phyloP scores from a whole-genome alignment of 23 tunicate species.

The Ciona savignyi region DNA sequence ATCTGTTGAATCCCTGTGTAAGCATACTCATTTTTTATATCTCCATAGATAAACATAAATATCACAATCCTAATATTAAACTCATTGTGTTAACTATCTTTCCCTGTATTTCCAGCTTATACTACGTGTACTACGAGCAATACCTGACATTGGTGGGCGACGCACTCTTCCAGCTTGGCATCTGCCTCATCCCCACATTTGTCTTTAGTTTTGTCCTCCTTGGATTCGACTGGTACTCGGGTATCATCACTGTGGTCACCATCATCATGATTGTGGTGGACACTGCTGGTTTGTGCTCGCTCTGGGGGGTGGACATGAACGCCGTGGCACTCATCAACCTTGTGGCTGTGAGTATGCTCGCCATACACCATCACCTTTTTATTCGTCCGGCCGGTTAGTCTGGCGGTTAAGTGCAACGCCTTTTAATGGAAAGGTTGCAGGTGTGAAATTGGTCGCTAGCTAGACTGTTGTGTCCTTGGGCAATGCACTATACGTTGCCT shows the following conservation, averaged over 20 bases:
- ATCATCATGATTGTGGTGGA: slow-evolving; percentile 97
- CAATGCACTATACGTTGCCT: too few species aligned
- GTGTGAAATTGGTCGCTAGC: too few species aligned
- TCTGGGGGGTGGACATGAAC: slow-evolving; percentile 98
- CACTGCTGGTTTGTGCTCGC: slow-evolving; percentile 85
- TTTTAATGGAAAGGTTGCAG: too few species aligned
- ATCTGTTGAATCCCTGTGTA: not conserved
- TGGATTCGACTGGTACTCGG: slow-evolving; percentile 87
- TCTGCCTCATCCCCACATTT: slow-evolving; percentile 92
- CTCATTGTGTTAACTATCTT: not conserved
- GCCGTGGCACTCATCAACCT: slow-evolving; percentile 91
- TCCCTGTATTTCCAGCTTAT: slow-evolving; percentile 56
- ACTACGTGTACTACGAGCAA: slow-evolving; percentile 99
- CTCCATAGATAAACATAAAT: not conserved
- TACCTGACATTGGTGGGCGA: slow-evolving; percentile 87
- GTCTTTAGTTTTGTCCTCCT: slow-evolving; percentile 81
- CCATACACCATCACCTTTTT: too few species aligned
- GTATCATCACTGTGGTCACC: slow-evolving; percentile 73
- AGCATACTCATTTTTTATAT: not conserved
- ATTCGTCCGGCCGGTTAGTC: too few species aligned
- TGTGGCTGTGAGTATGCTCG: slow-evolving; percentile 85
- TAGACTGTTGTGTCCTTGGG: too few species aligned
- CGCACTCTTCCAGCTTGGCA: slow-evolving; percentile 70
- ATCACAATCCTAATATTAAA: not conserved
- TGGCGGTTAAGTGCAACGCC: too few species aligned